Evolutionary conservation across 1,140 invertebrate species (phyloP), one percentile per base, ranked within the genome.

Genomic region (Drosophila cardini): DNA sequence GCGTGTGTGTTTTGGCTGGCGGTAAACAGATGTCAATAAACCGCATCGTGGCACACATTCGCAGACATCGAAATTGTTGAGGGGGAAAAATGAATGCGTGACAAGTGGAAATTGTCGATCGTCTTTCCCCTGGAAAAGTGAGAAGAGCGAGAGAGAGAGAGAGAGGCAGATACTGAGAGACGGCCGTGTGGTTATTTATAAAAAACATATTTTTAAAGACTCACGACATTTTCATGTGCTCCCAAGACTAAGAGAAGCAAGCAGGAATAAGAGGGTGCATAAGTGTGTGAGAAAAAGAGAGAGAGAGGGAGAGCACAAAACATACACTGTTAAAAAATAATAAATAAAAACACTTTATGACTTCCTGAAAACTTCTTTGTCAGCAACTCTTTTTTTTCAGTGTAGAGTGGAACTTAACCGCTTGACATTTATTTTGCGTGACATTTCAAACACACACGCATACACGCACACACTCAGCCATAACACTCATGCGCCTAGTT

Each of bases 381-480:
- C n/a, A n/a, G n/a, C n/a, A n/a, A n/a, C n/a, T n/a, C n/a, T n/a
- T n/a, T 26, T 2, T 26, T 26, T 26, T 26, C 21, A 26, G 21
- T 26, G 21, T 40, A 10, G 0, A 32, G 34, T 52, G 73, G 38
- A 57, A 81, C 46, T 70, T 72, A 76, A 78, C 67, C 67, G 67
- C 32, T 73, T 79, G 75, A 72, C 67, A 83, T 87, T 86, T 87
- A 86, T 87, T 87, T 86, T 63, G 79, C 83, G 75, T 82, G 83
- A 82, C 83, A 85, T 81, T 86, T 86, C 65, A 86, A 65, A 81
- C 72, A 75, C 75, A 13, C 15, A 63, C 48, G 58, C 43, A 55
- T 72, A 26, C 57, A 63, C 52, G 50, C 38, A 56, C 21, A 64
- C 42, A 34, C n/a, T 6, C n/a, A 13, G 9, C n/a, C 16, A 42